Percentiles rank a stretch among this genome's conserved stretches.
Conservation (phyloP, 2,113 vertebrate genomes). For the Cyprinodon variegatus region DNA sequence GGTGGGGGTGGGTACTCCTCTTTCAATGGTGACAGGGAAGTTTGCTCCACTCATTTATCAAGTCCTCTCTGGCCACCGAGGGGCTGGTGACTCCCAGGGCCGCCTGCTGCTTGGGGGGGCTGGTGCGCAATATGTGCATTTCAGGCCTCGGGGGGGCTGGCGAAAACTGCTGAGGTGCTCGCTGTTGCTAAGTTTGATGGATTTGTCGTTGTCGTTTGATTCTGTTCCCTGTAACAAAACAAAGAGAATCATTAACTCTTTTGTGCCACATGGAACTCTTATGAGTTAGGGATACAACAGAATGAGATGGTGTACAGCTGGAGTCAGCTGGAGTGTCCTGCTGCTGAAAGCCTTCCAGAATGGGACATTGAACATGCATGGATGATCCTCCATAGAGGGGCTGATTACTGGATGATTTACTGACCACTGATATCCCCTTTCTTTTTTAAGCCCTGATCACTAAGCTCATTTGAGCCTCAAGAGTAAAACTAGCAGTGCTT, state of each 20-base stretch:
- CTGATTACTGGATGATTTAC: conserved; percentile 88
- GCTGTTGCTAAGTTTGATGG: conserved; percentile 90
- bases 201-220: conserved; percentile 90
- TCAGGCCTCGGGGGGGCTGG: conserved; percentile 86
- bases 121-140: conserved; percentile 81
- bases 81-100: conserved; percentile 68
- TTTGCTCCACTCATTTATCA: conserved; percentile 84
- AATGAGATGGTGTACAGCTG: conserved; percentile 86
- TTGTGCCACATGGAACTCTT: conserved; percentile 89
- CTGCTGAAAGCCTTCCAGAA: conserved; percentile 76
- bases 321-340: conserved; percentile 85
- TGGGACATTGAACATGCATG: conserved; percentile 78
- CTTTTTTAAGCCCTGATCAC: conserved; percentile 71
- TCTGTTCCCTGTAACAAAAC: conserved; percentile 80
- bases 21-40: conserved; percentile 78
- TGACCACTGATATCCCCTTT: conserved; percentile 76
- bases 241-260: conserved; percentile 92
- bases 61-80: conserved; percentile 77
- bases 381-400: conserved; percentile 75
- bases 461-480: conserved; percentile 69
- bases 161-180: conserved; percentile 90
- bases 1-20: conserved; percentile 60
- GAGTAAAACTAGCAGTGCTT: conserved; percentile 68
- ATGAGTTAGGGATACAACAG: conserved; percentile 87
- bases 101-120: conserved; percentile 76